Percentiles rank a stretch among this genome's conserved stretches.
Evolutionary conservation across 2,797 vertebrate genomes (phyloP).

Genomic region (Crypturellus tataupa): DNA sequence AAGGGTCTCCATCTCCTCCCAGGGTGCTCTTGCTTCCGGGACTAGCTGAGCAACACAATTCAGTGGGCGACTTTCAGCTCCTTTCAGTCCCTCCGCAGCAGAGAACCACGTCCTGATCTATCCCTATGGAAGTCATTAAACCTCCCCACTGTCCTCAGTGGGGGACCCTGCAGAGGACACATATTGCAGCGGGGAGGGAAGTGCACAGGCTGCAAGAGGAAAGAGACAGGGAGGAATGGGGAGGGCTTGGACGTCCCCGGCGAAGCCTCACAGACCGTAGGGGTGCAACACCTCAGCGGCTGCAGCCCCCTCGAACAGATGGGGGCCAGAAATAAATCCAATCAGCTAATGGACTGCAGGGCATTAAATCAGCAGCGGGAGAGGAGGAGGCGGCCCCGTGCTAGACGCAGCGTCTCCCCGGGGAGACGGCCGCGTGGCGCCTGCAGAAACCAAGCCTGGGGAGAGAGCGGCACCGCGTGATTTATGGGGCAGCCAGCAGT

Average conservation of each 20-base stretch:
- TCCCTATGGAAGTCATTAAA: neutral
- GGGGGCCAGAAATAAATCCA: neutral
- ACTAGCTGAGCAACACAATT: rapidly evolving
- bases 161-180: neutral
- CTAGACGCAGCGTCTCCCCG: neutral
- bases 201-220: neutral
- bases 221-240: neutral
- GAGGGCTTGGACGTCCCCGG: neutral
- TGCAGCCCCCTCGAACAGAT: neutral
- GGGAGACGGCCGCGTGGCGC: neutral
- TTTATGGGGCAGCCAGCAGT: neutral
- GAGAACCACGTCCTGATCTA: neutral
- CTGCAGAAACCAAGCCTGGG: neutral
- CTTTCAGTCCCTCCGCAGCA: neutral
- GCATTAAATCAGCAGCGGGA: neutral
- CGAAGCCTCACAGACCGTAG: neutral
- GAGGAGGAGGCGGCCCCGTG: neutral
- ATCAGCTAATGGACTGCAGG: neutral
- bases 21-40: neutral
- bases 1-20: neutral
- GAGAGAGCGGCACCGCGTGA: neutral
- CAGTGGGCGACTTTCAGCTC: neutral
- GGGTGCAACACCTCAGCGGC: neutral
- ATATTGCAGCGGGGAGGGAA: neutral
- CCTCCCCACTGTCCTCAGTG: too few species aligned